Base-by-base conservation (phyloP, 2,797 vertebrate genomes). In the Morelia viridis region DNA sequence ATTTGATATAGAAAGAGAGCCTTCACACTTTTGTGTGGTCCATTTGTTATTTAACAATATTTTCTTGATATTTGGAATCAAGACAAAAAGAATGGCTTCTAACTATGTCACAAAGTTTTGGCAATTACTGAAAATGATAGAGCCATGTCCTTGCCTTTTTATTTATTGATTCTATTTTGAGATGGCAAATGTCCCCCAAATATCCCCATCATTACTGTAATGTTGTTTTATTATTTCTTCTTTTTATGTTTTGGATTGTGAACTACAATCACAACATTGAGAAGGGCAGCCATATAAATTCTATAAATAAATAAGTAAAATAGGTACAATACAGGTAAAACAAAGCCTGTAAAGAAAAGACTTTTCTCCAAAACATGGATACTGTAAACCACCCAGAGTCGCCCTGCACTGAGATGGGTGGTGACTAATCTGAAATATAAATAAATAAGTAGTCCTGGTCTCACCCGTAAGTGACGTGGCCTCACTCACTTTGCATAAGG, bases 1-100 rank as follows among this genome's bases (percentile, higher is more conserved):
- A 35, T 93, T 94, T n/a, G n/a, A 64, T 65, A 71, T 90, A 92
- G 92, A 65, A 50, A 89, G 31, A 31, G 19, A 50, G 41, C 19
- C 8, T 46, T 46, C 35, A 46, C 24, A 46, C 19, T 5, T 24
- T 80, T 46, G 9, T 4, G 4, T 22, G 19, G 35, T 46, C 35
- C 24, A 22, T 24, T 8, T 80, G 46, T 80, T 80, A 80, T 80
- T 46, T 80, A 80, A 46, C 19, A 46, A 8, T 10, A 46, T 19
- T 41, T 41, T 41, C 13, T 50, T 64, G 10, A 19, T 50, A 46
- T 90, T 46, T 8, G 26, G 62, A 41, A 83, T 13, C 56, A n/a
- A 11, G 35, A 35, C 26, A 35, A 76, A 76, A 41, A 41, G 19
- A 80, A 46, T 7, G 22, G 7, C 8, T 50, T 53, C 50, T 80